A percentile compares a stretch with the other conserved stretches of the same genome.
Evolutionary conservation across 2,113 vertebrate species (phyloP).

Genomic region (Pseudopipra pipra): DNA sequence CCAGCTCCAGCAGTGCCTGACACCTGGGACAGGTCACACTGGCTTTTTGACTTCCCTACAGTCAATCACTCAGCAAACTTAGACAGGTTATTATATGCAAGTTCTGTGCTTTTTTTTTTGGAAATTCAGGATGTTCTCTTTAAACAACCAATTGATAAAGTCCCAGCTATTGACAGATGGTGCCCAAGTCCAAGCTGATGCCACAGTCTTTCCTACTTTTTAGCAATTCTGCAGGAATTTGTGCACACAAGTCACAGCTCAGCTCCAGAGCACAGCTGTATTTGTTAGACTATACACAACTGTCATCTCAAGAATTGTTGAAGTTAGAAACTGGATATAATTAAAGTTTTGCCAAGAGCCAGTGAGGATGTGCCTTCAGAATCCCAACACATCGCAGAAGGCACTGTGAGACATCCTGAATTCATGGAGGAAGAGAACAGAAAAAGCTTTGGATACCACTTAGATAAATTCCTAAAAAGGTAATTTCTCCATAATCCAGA

Average conservation of each 20-base stretch:
- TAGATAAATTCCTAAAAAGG: not conserved
- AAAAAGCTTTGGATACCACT: not conserved
- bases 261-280: fast-evolving
- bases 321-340: not conserved
- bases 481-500: not conserved
- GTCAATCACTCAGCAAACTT: too few relatives aligned
- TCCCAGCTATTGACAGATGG: not conserved
- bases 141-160: not conserved
- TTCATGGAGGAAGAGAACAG: not conserved
- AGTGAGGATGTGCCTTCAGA: not conserved
- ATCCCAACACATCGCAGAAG: not conserved
- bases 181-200: not conserved
- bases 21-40: not conserved
- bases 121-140: not conserved
- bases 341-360: not conserved
- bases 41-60: not conserved
- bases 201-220: fast-evolving
- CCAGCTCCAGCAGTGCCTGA: not conserved
- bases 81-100: not conserved
- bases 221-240: not conserved
- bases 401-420: not conserved
- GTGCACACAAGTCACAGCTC: not conserved
- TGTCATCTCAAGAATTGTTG: not conserved
- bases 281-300: not conserved
- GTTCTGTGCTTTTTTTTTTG: not conserved